Percentiles rank a stretch among this genome's conserved stretches.
These are phyloP conservation scores for Epirrita christyi DNA, from an alignment of 2,888 invertebrate species.

Conservation along the genomic window DNA sequence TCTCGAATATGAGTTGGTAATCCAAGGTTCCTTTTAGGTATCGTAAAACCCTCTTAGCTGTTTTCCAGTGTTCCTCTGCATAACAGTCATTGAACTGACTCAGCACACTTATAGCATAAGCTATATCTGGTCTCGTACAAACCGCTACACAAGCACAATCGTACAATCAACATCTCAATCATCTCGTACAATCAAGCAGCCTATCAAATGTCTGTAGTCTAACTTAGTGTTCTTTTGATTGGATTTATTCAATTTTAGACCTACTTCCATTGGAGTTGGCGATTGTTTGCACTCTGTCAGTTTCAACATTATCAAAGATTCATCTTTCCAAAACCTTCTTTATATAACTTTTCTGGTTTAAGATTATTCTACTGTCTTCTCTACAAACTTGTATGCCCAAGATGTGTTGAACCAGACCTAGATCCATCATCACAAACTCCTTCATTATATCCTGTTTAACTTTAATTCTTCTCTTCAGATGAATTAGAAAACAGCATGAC, in stretches of 20 bases:
- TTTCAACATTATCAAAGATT: neutral
- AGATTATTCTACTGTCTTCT: neutral
- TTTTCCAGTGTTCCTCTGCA: slow-evolving; percentile 33
- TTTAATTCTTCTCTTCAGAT: neutral
- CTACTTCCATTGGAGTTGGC: slow-evolving; percentile 3
- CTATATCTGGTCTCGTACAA: slow-evolving; percentile 38
- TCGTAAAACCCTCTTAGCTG: slow-evolving; percentile 36
- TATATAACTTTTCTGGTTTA: slow-evolving; percentile 3
- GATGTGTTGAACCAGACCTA: slow-evolving; percentile 21
- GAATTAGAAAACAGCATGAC: slow-evolving; percentile 18
- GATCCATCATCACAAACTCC: slow-evolving; percentile 33
- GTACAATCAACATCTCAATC: too few species aligned
- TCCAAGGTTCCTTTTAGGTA: slow-evolving; percentile 34
- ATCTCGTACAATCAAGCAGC: slow-evolving; percentile 37
- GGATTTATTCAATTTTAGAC: neutral
- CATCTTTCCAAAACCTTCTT: neutral
- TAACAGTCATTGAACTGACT: slow-evolving; percentile 37
- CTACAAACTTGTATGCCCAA: slow-evolving; percentile 1
- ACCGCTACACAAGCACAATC: slow-evolving; percentile 38
- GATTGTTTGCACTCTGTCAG: slow-evolving; percentile 6
- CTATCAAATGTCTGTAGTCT: slow-evolving; percentile 22
- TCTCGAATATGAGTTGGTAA: neutral
- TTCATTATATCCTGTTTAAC: slow-evolving; percentile 27
- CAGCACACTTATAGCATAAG: slow-evolving; percentile 31
- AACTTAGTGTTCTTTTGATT: neutral